Percentiles rank a stretch among this genome's conserved stretches.
These are phyloP conservation scores for Orchesella flavescens DNA, from an alignment of 2,888 invertebrate species.

Conservation along the genomic window DNA sequence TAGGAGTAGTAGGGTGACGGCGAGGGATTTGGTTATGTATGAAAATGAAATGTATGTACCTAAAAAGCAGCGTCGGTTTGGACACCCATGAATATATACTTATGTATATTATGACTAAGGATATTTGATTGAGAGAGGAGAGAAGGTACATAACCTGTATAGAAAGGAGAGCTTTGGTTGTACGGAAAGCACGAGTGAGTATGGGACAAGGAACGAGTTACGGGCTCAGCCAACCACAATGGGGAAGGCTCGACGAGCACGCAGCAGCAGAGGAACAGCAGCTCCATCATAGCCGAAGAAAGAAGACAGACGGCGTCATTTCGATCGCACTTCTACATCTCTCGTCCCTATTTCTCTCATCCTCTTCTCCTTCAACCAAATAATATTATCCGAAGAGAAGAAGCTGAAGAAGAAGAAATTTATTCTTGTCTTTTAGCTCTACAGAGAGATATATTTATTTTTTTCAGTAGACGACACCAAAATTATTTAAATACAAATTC, in stretches of 20 bases:
- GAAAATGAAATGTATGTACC: too few relatives aligned
- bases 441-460: too few relatives aligned
- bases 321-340: conserved; percentile 51
- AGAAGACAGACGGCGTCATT: conserved; percentile 62
- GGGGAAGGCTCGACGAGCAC: conserved; percentile 46
- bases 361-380: conserved; percentile 42
- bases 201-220: too few relatives aligned
- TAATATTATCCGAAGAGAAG: neutral
- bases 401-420: too few relatives aligned
- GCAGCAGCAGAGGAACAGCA: conserved; percentile 54
- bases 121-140: neutral
- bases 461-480: too few relatives aligned
- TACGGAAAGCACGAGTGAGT: neutral
- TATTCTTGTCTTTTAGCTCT: too few relatives aligned
- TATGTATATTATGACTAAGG: too few relatives aligned
- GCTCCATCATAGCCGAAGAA: conserved; percentile 51
- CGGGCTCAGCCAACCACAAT: conserved; percentile 15
- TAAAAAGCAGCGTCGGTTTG: too few relatives aligned
- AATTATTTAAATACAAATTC: too few relatives aligned
- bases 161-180: neutral
- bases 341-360: conserved; percentile 53
- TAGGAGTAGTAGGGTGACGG: too few relatives aligned
- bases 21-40: too few relatives aligned
- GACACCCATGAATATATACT: too few relatives aligned
- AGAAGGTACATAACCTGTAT: neutral